Conservation (phyloP, 2,888 invertebrate genomes). For the Teinopalpus imperialis region DNA sequence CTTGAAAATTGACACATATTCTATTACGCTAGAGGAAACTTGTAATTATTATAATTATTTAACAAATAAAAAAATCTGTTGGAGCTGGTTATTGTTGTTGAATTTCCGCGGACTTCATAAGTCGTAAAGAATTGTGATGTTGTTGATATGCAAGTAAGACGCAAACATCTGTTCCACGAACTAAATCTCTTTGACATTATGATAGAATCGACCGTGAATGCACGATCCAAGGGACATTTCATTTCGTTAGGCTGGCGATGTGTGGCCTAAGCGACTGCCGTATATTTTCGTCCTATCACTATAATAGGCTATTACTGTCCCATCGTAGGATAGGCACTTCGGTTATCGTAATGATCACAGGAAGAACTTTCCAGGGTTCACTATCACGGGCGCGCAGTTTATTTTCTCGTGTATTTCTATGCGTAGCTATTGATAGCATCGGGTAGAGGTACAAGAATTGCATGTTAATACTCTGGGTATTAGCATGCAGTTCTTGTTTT, state of each 20-base stretch:
- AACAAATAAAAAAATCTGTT: too few species aligned
- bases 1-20: too few species aligned
- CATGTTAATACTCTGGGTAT: too few species aligned
- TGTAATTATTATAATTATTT: too few species aligned
- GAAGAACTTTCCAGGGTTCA: neutral
- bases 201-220: slow-evolving; percentile 10
- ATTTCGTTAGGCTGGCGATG: slow-evolving; percentile 19
- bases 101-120: too few species aligned
- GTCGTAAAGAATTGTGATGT: too few species aligned
- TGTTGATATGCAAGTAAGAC: neutral
- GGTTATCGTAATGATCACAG: slow-evolving; percentile 32
- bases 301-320: slow-evolving; percentile 39
- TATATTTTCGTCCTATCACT: slow-evolving; percentile 41
- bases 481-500: slow-evolving; percentile 20
- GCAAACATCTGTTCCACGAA: neutral
- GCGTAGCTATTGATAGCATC: neutral
- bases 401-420: slow-evolving; percentile 4
- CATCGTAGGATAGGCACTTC: slow-evolving; percentile 33
- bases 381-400: slow-evolving; percentile 1
- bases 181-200: neutral
- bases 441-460: too few species aligned
- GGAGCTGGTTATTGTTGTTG: too few species aligned
- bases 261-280: slow-evolving; percentile 18
- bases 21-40: too few species aligned
- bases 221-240: slow-evolving; percentile 8